phyloP scores from a whole-genome alignment of 2,888 invertebrate species.

The Mythimna pallens region DNA sequence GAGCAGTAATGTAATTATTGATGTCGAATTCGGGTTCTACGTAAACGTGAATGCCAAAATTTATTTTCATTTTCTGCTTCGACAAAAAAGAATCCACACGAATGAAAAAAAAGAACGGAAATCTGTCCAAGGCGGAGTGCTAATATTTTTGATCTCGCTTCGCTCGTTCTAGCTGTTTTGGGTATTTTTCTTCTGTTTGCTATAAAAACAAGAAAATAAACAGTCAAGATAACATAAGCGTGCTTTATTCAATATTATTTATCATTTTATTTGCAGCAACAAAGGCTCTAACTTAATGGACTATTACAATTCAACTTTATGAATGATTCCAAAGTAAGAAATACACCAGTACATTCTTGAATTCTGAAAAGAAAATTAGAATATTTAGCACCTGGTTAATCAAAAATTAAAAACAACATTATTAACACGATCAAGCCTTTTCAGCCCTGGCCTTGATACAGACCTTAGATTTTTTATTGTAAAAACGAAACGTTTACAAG shows the following conservation, averaged over 20 bases:
- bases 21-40: too few relatives aligned
- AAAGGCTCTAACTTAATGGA: neutral
- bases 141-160: neutral
- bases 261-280: constrained; percentile 2
- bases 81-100: neutral
- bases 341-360: constrained; percentile 87
- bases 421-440: constrained; percentile 19
- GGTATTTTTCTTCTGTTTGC: neutral
- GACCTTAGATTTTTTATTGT: neutral
- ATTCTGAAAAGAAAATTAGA: constrained; percentile 83
- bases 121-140: neutral
- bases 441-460: neutral
- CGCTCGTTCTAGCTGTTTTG: neutral
- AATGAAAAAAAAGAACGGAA: neutral
- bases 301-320: constrained; percentile 43
- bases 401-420: neutral
- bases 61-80: too few relatives aligned
- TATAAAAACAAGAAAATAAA: neutral
- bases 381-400: constrained; percentile 34
- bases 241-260: constrained; percentile 40
- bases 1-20: too few relatives aligned
- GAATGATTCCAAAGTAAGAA: constrained; percentile 85
- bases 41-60: too few relatives aligned
- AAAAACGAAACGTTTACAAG: too few relatives aligned
- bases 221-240: neutral